Evolutionary conservation across 2,113 vertebrate genomes (phyloP).

Genomic region (Dolichallabes microphthalmus): DNA sequence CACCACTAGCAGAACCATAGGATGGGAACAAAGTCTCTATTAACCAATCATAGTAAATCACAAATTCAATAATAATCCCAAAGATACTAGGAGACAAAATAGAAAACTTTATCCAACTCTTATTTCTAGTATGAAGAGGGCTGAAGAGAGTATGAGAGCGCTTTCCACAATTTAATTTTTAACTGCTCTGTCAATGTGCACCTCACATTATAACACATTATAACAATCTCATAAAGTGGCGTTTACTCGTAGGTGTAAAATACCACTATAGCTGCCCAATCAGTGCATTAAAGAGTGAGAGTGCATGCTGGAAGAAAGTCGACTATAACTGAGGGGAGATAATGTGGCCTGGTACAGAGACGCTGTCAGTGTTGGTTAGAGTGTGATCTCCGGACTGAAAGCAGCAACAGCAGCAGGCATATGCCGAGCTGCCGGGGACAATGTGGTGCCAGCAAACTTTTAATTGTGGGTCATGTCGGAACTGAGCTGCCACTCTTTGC

Average conservation of each 20-base stretch:
- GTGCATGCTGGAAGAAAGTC: slow-evolving; percentile 74
- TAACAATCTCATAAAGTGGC: slow-evolving; percentile 54
- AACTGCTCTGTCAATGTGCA: slow-evolving; percentile 66
- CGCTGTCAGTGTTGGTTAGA: slow-evolving; percentile 79
- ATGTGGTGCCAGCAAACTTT: slow-evolving; percentile 35
- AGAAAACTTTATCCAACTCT: neutral
- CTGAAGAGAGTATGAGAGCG: slow-evolving; percentile 43
- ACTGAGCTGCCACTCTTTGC: slow-evolving; percentile 14
- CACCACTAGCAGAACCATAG: neutral
- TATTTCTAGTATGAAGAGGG: neutral
- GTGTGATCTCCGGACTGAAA: slow-evolving; percentile 73
- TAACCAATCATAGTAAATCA: neutral
- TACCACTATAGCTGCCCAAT: slow-evolving; percentile 71
- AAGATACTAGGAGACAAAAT: neutral
- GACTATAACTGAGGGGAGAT: slow-evolving; percentile 84
- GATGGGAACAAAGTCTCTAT: slow-evolving; percentile 2
- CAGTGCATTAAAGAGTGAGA: slow-evolving; percentile 81
- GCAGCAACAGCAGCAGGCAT: slow-evolving; percentile 41
- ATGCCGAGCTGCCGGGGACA: slow-evolving; percentile 40
- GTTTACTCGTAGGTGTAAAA: slow-evolving; percentile 74
- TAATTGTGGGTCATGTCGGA: slow-evolving; percentile 46
- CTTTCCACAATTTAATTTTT: slow-evolving; percentile 66
- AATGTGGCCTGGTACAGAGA: slow-evolving; percentile 83
- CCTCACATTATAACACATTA: slow-evolving; percentile 35
- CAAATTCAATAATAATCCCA: neutral